Base-by-base conservation (phyloP, 2,113 vertebrate species). In the Malurus elegans region DNA sequence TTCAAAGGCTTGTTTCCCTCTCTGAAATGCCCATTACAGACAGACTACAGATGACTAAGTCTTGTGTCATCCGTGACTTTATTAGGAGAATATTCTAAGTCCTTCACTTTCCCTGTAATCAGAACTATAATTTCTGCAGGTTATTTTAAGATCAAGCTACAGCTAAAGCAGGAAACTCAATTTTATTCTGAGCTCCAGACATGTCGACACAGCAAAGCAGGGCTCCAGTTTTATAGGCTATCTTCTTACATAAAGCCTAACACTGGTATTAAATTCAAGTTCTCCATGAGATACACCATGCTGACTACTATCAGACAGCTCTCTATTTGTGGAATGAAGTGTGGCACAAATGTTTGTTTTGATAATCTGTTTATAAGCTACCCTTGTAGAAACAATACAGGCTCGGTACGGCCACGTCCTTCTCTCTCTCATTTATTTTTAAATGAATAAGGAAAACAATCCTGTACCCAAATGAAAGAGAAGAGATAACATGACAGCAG, bases 91-190 rank as follows among this genome's bases (percentile, higher is more conserved):
- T 97, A 96, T 97, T 98, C 96, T 96, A 98, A 98, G 97, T 98
- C 97, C 97, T 98, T 97, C 95, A 97, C 97, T 98, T 98, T 98
- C 96, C 94, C 95, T 97, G 97, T 97, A 98, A 98, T 98, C 97
- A 98, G 97, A 97, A 98, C 97, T 99, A 96, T 99, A 98, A 98
- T 98, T 98, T 98, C 98, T 98, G 90, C 83, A 98, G 98, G 98
- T 99, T 99, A 99, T 99, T 99, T 99, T 98, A 98, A 98, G 98
- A 98, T 96, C 95, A 97, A 98, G 98, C 98, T 98, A 98, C 97
- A 98, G 98, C 98, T 99, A 99, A 99, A 99, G 98, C 98, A 99
- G 99, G 98, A 99, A 99, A 98, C 98, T 97, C 97, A 95, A 94
- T 98, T 99, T 99, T 99, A 99, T 99, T 99, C 98, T 98, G 98